Conservation (phyloP, 2,797 vertebrate species). For the Rhinogobio ventralis region DNA sequence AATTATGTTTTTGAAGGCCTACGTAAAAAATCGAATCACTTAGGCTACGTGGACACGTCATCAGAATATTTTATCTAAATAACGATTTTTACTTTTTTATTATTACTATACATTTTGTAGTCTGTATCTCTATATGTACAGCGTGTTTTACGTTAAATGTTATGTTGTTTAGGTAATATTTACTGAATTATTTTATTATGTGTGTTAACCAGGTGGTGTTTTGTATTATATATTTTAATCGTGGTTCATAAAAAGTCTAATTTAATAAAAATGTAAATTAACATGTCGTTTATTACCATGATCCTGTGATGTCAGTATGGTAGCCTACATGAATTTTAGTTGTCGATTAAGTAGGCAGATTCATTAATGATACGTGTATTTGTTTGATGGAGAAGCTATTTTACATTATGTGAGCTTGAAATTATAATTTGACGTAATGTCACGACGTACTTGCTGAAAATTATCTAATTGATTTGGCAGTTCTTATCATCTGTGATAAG, state of each 20-base stretch:
- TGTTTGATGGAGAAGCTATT: not conserved
- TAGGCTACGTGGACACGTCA: not conserved
- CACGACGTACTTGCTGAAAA: not conserved
- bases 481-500: constrained; percentile 3
- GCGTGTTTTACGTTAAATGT: not conserved
- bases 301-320: not conserved
- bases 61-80: not conserved
- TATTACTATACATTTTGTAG: not conserved
- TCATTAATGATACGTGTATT: not conserved
- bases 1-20: not conserved
- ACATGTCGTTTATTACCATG: not conserved
- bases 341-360: not conserved
- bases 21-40: not conserved
- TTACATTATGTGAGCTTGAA: not conserved
- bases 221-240: not conserved
- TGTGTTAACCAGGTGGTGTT: not conserved
- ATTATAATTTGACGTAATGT: not conserved
- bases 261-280: not conserved
- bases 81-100: not conserved
- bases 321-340: not conserved
- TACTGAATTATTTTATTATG: not conserved
- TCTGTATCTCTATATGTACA: not conserved
- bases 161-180: not conserved
- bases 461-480: not conserved
- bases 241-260: not conserved